Evolutionary conservation across 2,888 invertebrate genomes (phyloP).

Genomic region (Polymixis flavicincta): DNA sequence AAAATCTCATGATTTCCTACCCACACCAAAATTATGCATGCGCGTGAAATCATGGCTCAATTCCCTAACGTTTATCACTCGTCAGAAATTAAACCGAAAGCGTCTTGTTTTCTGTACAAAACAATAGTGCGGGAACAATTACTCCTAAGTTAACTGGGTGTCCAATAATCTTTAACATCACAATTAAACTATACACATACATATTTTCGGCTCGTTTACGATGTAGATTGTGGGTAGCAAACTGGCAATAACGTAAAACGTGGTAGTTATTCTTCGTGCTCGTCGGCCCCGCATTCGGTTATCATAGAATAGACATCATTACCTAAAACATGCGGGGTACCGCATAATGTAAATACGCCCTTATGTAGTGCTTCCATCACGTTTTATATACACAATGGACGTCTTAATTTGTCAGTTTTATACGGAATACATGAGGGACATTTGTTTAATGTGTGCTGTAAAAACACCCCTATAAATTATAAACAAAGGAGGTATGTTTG

Average conservation of each 20-base stretch:
- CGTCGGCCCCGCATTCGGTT: slow-evolving; percentile 57
- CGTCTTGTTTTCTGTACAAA: neutral
- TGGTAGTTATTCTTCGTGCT: slow-evolving; percentile 47
- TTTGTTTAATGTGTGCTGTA: slow-evolving; percentile 33
- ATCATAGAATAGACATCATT: slow-evolving; percentile 55
- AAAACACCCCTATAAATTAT: slow-evolving; percentile 36
- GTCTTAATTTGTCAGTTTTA: slow-evolving; percentile 44
- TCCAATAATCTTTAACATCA: slow-evolving; percentile 32
- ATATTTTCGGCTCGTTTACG: slow-evolving; percentile 48
- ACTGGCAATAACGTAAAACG: slow-evolving; percentile 50
- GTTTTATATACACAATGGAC: slow-evolving; percentile 33
- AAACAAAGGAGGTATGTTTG: slow-evolving; percentile 33
- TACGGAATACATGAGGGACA: slow-evolving; percentile 12
- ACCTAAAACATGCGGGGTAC: slow-evolving; percentile 57
- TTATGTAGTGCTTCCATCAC: slow-evolving; percentile 37
- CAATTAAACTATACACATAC: slow-evolving; percentile 42
- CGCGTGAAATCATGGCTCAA: slow-evolving; percentile 15
- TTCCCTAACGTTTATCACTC: slow-evolving; percentile 38
- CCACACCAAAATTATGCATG: slow-evolving; percentile 21
- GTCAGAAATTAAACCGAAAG: slow-evolving; percentile 12
- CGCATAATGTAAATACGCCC: slow-evolving; percentile 55
- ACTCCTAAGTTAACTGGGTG: slow-evolving; percentile 12
- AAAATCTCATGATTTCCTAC: slow-evolving; percentile 15
- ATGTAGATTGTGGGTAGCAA: slow-evolving; percentile 41
- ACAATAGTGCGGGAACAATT: slow-evolving; percentile 13